A percentile compares a stretch with the other conserved stretches of the same genome.
phyloP scores from a whole-genome alignment of 2,797 vertebrate species.

The Brachyalestes nurse region DNA sequence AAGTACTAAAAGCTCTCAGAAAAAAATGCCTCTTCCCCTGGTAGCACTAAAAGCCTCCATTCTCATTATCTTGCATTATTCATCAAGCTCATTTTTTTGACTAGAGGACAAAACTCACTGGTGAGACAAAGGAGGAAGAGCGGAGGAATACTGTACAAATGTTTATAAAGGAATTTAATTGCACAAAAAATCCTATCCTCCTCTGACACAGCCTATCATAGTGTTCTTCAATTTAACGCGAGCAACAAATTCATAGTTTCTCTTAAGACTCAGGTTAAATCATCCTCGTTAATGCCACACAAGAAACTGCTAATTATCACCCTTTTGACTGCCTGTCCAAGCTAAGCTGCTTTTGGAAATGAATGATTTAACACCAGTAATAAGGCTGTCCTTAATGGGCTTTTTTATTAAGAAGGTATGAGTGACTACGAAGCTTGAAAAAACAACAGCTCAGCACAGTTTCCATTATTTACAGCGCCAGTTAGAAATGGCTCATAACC shows the following conservation, averaged over 20 bases:
- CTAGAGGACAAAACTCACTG: conserved; percentile 30
- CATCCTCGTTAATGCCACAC: conserved; percentile 52
- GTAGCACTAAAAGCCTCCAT: conserved; percentile 49
- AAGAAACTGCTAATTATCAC: conserved; percentile 57
- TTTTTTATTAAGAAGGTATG: conserved; percentile 58
- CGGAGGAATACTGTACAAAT: conserved; percentile 24
- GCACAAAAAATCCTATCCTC: conserved; percentile 17
- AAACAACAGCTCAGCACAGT: conserved; percentile 60
- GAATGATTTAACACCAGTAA: conserved; percentile 57
- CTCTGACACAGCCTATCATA: conserved; percentile 30
- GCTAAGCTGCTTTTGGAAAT: conserved; percentile 58
- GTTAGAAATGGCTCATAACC: conserved; percentile 40
- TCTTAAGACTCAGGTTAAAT: conserved; percentile 46
- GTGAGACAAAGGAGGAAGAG: conserved; percentile 25
- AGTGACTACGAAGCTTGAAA: conserved; percentile 45
- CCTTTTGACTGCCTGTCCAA: conserved; percentile 56
- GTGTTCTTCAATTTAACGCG: conserved; percentile 23
- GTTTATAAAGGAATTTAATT: conserved; percentile 38
- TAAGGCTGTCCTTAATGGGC: conserved; percentile 53
- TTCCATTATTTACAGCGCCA: conserved; percentile 60
- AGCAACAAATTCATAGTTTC: conserved; percentile 29
- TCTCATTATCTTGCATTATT: conserved; percentile 58
- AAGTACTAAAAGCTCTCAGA: conserved; percentile 45
- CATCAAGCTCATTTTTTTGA: conserved; percentile 47
- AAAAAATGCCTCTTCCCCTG: conserved; percentile 43